A percentile compares a stretch with the other conserved stretches of the same genome.
Evolutionary conservation across 1,140 invertebrate genomes (phyloP).

Genomic region (Argopecten irradians): DNA sequence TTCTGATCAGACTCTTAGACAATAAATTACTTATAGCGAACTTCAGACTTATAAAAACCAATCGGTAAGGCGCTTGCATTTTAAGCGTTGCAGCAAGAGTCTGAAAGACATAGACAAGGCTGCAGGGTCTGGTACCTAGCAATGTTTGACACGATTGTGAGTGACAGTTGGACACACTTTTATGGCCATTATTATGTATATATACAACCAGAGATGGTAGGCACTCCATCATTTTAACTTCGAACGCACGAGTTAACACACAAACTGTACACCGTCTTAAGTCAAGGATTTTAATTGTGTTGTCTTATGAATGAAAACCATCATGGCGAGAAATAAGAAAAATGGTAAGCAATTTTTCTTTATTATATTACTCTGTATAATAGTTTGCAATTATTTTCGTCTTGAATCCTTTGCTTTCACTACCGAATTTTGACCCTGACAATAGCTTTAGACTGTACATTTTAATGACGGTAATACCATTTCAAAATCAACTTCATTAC

Average conservation of each 20-base stretch:
- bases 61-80: neutral
- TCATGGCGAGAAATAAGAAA: neutral
- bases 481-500: too few relatives aligned
- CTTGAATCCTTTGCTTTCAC: too few relatives aligned
- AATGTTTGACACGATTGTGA: neutral
- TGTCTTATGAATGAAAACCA: neutral
- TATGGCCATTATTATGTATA: constrained; percentile 9
- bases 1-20: neutral
- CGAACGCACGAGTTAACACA: neutral
- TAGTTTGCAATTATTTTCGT: neutral
- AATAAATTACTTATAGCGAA: neutral
- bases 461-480: too few relatives aligned
- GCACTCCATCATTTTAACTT: neutral
- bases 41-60: constrained; percentile 15
- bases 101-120: constrained; percentile 7
- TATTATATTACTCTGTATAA: neutral
- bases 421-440: too few relatives aligned
- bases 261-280: neutral
- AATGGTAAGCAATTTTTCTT: neutral
- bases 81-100: neutral
- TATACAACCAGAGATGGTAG: neutral
- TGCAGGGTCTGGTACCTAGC: neutral
- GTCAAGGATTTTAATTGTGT: neutral
- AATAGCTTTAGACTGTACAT: too few relatives aligned
- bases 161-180: neutral